Evolutionary conservation across 2,888 invertebrate genomes (phyloP), one percentile per base, ranked within the genome.

Genomic region (Carpatolechia fugitivella): DNA sequence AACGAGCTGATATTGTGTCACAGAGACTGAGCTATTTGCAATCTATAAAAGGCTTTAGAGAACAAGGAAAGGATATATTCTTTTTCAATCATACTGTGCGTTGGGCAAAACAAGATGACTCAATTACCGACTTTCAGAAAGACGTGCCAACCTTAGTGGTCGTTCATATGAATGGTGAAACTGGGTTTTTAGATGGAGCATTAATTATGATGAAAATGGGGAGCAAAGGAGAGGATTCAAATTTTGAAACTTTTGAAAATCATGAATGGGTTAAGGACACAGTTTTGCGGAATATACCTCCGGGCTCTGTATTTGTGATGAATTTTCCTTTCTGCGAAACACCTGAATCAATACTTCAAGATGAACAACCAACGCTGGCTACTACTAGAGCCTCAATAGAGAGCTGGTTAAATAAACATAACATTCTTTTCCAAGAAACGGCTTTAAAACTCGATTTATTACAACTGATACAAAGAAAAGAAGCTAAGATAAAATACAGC

Each of bases 221-320:
- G 30, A 13, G 6, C 7, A 31, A 33, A 5, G n/a, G 40, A 18
- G 54, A 44, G 18, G 14, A 11, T 1, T 4, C 6, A 1, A 2
- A 5, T 13, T 18, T 13, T 7, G 36, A 41, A 46, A 16, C 18
- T 30, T 36, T 41, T 11, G 53, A 54, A 13, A 54, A 36, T 29
- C 54, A 50, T 16, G 46, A 56, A n/a, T 56, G 53, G 53, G 13
- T 56, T 13, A 49, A 31, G n/a, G 46, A 54, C 4, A 50, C 18
- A 3, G 30, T 56, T 16, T 20, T 54, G 13, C 53, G 35, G 16
- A 49, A 56, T 16, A 18, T 54, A 8, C 20, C 50, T 3, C 44
- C 46, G 13, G 3, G 11, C 6, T 53, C 56, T 10, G 53, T 56
- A 2, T 14, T 56, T 11, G 50, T 56, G n/a, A 14, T 54, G 20